Conservation (phyloP, 2,888 invertebrate species). For the Cheilosia urbana region DNA sequence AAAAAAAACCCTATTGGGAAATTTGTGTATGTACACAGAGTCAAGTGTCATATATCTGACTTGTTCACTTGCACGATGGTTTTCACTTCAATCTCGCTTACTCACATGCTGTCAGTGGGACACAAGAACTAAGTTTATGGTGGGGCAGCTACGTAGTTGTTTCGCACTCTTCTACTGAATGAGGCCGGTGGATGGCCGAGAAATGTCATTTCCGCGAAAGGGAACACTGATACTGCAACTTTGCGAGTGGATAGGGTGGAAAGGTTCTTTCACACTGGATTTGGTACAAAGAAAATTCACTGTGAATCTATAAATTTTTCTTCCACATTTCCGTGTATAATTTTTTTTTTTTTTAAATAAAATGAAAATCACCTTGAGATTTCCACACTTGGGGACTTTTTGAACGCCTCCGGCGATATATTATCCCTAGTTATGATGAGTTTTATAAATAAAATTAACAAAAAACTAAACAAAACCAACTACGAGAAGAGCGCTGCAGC, state of each 20-base stretch:
- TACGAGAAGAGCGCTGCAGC: conserved; percentile 63
- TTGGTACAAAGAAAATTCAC: conserved; percentile 63
- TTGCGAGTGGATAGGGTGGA: not conserved
- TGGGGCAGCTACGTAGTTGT: conserved; percentile 3
- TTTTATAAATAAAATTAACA: conserved; percentile 67
- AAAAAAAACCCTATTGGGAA: conserved; percentile 23
- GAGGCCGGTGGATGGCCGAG: conserved; percentile 27
- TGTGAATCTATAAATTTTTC: conserved; percentile 36
- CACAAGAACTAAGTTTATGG: too few species aligned
- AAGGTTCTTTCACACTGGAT: conserved; percentile 36
- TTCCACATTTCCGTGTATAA: conserved; percentile 47
- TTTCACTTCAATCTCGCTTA: conserved; percentile 20
- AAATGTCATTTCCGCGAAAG: conserved; percentile 63
- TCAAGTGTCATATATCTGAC: conserved; percentile 9
- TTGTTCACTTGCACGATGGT: conserved; percentile 20
- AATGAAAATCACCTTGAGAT: conserved; percentile 55
- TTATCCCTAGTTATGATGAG: conserved; percentile 2
- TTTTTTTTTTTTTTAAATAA: conserved; percentile 18
- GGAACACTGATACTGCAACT: conserved; percentile 39
- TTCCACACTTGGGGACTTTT: conserved; percentile 10
- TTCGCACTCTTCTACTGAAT: conserved; percentile 28
- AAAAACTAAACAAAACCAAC: conserved; percentile 71
- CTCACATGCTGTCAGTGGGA: conserved; percentile 39
- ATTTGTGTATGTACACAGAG: conserved; percentile 71
- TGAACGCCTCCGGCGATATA: not conserved